A percentile compares a stretch with the other conserved stretches of the same genome.
These are phyloP conservation scores for Antedon mediterranea DNA, from an alignment of 53 echinoderm and acorn worm species.

Conservation along the genomic window DNA sequence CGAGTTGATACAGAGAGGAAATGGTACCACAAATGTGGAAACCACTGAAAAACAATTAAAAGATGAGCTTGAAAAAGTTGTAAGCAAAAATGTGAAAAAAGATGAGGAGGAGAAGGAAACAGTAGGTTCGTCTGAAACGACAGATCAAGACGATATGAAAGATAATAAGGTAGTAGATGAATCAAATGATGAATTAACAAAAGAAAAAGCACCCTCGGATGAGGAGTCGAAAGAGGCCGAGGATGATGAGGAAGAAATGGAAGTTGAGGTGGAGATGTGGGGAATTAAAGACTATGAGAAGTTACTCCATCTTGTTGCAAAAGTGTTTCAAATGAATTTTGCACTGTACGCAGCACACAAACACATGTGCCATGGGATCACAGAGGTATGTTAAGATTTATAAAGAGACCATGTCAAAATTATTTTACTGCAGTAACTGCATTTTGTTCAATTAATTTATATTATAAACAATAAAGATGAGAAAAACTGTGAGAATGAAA, in stretches of 20 bases:
- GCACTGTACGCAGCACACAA: constrained; percentile 79
- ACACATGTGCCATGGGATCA: constrained; percentile 64
- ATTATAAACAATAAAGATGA: too few species aligned
- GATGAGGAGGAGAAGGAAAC: neutral
- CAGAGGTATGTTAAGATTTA: constrained; percentile 35
- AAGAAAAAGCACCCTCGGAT: neutral
- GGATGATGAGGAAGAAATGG: neutral
- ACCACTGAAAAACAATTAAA: neutral
- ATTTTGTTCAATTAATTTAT: too few species aligned
- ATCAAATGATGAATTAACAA: constrained; percentile 3
- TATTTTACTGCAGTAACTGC: too few species aligned
- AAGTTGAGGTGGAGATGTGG: constrained; percentile 44
- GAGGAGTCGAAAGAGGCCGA: neutral
- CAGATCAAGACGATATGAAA: neutral
- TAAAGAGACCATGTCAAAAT: too few species aligned
- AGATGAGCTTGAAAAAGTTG: neutral
- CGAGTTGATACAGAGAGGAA: neutral
- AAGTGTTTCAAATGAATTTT: constrained; percentile 79
- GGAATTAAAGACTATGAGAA: constrained; percentile 52
- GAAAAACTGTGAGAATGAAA: too few species aligned
- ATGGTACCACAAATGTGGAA: constrained; percentile 6
- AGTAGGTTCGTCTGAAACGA: neutral
- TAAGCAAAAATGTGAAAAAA: neutral
- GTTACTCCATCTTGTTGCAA: constrained; percentile 58
- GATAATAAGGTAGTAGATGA: constrained; percentile 6